Evolutionary conservation across 2,888 invertebrate species (phyloP), one percentile per base, ranked within the genome.

Genomic region (Chironomus tentans): DNA sequence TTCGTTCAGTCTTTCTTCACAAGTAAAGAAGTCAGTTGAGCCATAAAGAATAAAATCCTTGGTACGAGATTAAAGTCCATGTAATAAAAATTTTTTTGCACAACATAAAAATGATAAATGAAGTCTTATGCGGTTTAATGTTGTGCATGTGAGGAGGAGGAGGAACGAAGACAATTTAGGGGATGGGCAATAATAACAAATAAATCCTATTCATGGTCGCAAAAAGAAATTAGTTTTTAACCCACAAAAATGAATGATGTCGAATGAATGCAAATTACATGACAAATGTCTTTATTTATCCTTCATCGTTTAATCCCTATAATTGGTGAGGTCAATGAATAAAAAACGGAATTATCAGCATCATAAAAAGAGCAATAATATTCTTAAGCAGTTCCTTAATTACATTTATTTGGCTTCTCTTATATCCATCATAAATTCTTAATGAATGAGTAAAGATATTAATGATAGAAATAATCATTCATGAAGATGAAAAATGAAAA

Each of bases 41-140:
- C 48, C 13, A 12, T 18, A 70, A 46, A 47, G 38, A 48, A 18
- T 10, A 71, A 62, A 62, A 61, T 73, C 68, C 65, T 72, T 70
- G 15, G 70, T 10, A 15, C 18, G 18, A 56, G 38, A 70, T 70
- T 61, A 65, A 73, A 65, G 68, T 73, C 28, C 15, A 65, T 28
- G 73, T 65, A 62, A 74, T 74, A 74, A 74, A 74, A 28, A 68
- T 74, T 68, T 62, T 73, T 65, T 68, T 56, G 68, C 74, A 74
- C 74, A 68, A 65, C 74, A 74, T 74, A 74, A 74, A 74, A 74
- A 74, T 74, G 74, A 74, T 74, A 68, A 74, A 74, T 74, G 74
- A 74, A 74, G 74, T 74, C 61, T 24, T 46, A 28, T 72, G 74
- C 74, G 74, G 74, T 74, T 38, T 68, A 74, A 47, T 48, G 62